phyloP scores from a whole-genome alignment of 2,888 invertebrate genomes.

The Machimus atricapillus region DNA sequence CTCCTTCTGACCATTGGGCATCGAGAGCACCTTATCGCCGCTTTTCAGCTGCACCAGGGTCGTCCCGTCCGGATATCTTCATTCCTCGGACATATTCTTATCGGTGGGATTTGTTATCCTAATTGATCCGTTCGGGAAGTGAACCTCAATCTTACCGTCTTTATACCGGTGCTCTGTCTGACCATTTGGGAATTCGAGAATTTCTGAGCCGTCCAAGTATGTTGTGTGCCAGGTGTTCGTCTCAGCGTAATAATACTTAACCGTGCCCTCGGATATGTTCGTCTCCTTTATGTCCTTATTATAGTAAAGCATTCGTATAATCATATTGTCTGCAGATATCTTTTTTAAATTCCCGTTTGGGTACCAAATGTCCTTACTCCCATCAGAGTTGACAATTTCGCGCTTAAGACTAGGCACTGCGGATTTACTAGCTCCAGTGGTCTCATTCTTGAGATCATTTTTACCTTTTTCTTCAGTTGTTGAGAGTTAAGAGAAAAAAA shows the following conservation, averaged over 20 bases:
- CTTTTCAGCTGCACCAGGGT: conserved; percentile 63
- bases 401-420: conserved; percentile 53
- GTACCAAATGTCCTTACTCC: conserved; percentile 81
- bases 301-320: conserved; percentile 75
- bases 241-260: conserved; percentile 85
- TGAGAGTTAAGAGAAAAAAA: no score
- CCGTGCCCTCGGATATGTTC: conserved; percentile 75
- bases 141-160: conserved; percentile 80
- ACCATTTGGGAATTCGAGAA: conserved; percentile 87
- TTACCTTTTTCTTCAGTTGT: background rate
- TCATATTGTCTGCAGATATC: conserved; percentile 72
- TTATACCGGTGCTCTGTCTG: conserved; percentile 83
- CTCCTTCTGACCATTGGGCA: conserved; percentile 89
- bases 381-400: conserved; percentile 75
- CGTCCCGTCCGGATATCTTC: conserved; percentile 82
- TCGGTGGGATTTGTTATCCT: conserved; percentile 75
- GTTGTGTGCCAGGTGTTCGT: conserved; percentile 86
- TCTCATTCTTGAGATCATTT: background rate
- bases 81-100: conserved; percentile 72
- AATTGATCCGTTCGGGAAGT: conserved; percentile 80
- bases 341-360: conserved; percentile 82
- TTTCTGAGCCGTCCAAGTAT: conserved; percentile 83
- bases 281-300: conserved; percentile 91
- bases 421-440: background rate
- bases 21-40: conserved; percentile 78